phyloP scores from a whole-genome alignment of 1,140 invertebrate species.

The Zaprionus inermis region DNA sequence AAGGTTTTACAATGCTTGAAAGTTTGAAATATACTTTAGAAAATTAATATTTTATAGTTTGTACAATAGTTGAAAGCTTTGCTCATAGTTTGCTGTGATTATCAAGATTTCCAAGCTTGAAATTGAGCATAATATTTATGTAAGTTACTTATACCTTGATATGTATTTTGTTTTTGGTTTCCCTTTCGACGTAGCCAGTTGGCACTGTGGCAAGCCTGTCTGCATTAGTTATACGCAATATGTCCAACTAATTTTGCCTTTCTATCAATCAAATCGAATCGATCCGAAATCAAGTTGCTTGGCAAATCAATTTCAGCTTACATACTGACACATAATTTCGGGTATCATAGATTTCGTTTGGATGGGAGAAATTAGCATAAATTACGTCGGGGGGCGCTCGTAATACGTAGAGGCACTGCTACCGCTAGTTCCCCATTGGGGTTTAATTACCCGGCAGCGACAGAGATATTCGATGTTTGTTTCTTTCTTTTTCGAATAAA shows the following conservation, averaged over 20 bases:
- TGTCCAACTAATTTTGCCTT: constrained; percentile 7
- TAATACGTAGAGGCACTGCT: constrained; percentile 24
- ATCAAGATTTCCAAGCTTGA: too few species aligned
- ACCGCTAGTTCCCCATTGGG: constrained; percentile 56
- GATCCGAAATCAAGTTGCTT: neutral
- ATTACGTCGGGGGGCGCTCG: constrained; percentile 36
- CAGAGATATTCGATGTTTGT: constrained; percentile 31
- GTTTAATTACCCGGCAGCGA: constrained; percentile 72
- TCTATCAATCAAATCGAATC: constrained; percentile 37
- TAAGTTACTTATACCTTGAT: too few species aligned
- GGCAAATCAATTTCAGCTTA: neutral
- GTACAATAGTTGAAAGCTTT: too few species aligned
- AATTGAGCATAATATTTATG: too few species aligned
- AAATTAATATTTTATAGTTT: too few species aligned
- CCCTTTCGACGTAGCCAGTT: neutral
- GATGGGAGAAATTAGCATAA: constrained; percentile 63
- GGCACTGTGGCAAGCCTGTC: neutral
- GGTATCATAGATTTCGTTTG: constrained; percentile 54
- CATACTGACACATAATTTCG: neutral
- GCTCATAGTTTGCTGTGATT: too few species aligned
- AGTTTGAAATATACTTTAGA: too few species aligned
- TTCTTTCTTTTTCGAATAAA: constrained; percentile 27
- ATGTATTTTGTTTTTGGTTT: neutral
- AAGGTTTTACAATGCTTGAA: too few species aligned
- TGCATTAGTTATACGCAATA: constrained; percentile 3